phyloP scores from a whole-genome alignment of 2,888 invertebrate genomes.

The Tigriopus californicus region DNA sequence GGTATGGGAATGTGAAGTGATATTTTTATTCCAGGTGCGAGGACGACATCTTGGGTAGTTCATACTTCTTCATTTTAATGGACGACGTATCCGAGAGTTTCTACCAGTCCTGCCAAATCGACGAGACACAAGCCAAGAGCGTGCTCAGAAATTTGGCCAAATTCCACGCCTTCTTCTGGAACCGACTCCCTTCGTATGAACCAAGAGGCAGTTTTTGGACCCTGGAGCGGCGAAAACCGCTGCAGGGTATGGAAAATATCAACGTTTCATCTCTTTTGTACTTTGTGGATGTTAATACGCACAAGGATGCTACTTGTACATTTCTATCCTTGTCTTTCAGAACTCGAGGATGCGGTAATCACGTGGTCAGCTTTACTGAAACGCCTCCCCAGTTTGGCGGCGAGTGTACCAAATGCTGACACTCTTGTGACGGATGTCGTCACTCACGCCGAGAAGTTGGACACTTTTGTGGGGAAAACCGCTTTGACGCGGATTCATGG shows the following conservation, averaged over 20 bases:
- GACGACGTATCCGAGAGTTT: not conserved
- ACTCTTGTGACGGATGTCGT: not conserved
- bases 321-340: not conserved
- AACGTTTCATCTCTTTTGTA: no score
- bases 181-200: not conserved
- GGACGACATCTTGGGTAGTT: not conserved
- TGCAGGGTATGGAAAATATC: not conserved
- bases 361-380: not conserved
- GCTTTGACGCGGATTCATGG: slow-evolving; percentile 12
- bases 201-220: not conserved
- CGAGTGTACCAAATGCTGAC: not conserved
- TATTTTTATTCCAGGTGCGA: no score
- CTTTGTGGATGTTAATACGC: no score
- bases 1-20: no score
- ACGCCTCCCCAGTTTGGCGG: not conserved
- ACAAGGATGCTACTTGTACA: no score
- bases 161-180: slow-evolving; percentile 6
- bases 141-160: not conserved
- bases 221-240: not conserved
- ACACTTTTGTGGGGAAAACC: not conserved
- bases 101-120: not conserved
- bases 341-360: not conserved
- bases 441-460: not conserved
- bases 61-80: not conserved
- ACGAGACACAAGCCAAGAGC: not conserved